These are phyloP conservation scores for Oenanthe melanoleuca DNA, from an alignment of 2,113 vertebrate genomes.

Conservation along the genomic window DNA sequence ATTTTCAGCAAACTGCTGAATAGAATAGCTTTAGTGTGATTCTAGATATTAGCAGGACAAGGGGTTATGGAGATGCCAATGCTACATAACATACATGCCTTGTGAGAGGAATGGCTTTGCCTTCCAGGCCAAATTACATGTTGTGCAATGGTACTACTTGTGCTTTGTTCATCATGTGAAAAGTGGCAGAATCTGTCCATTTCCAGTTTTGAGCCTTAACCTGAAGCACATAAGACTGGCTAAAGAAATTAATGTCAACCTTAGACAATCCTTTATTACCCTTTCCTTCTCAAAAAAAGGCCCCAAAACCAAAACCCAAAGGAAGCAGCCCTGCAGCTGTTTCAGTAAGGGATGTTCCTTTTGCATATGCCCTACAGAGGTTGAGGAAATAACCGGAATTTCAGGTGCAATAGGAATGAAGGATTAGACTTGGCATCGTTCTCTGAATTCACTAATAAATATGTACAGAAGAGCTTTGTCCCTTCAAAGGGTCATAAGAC, in stretches of 20 bases:
- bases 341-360: background rate
- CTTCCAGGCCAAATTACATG: background rate
- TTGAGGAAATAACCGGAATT: background rate
- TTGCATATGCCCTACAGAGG: background rate
- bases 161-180: background rate
- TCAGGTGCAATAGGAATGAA: background rate
- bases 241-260: background rate
- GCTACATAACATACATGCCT: background rate
- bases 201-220: background rate
- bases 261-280: background rate
- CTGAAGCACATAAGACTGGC: background rate
- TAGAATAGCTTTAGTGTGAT: background rate
- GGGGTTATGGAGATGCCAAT: background rate
- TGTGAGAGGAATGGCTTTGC: background rate
- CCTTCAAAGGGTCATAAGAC: background rate
- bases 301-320: rapidly evolving
- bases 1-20: background rate
- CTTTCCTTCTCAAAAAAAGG: background rate
- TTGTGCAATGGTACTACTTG: background rate
- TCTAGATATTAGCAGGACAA: background rate
- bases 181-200: background rate
- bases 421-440: background rate
- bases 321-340: background rate
- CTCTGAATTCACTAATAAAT: conserved; percentile 38
- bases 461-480: background rate